Conservation (phyloP, 2,113 vertebrate species). For the Mesitornis unicolor region DNA sequence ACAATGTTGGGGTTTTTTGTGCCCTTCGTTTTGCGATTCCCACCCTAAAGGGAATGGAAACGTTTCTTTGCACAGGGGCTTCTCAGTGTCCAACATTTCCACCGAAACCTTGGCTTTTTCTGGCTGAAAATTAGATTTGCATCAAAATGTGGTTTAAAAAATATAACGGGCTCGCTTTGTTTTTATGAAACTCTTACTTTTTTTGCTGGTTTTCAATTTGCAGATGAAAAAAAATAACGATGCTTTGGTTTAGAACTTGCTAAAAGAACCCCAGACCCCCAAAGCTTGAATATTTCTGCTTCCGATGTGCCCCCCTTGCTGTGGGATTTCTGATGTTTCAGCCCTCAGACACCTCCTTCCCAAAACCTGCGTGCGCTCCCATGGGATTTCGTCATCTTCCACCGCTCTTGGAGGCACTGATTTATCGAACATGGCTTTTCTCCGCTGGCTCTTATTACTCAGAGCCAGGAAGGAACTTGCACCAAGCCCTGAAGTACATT, state of each 20-base stretch:
- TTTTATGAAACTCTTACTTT: not conserved
- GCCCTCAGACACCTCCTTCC: not conserved
- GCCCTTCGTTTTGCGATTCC: constrained; percentile 24
- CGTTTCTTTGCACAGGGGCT: not conserved
- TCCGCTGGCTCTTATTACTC: not conserved
- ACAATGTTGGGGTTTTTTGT: constrained; percentile 47
- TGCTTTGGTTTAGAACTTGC: too few relatives aligned
- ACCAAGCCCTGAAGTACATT: constrained; percentile 39
- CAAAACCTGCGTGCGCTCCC: not conserved
- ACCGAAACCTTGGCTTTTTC: not conserved
- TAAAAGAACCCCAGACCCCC: too few relatives aligned
- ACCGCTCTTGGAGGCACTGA: not conserved
- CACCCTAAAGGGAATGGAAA: not conserved
- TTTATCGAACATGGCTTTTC: constrained; percentile 12
- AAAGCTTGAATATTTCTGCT: not conserved
- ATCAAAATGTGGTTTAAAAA: not conserved
- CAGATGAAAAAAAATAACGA: not conserved
- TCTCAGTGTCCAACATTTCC: not conserved
- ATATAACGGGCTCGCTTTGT: not conserved
- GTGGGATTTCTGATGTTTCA: not conserved
- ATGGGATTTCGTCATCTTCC: not conserved
- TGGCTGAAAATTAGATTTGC: not conserved
- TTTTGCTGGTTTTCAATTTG: not conserved
- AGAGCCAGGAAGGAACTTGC: constrained; percentile 37
- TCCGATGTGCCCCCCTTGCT: rapidly evolving